phyloP scores from a whole-genome alignment of 2,113 vertebrate species.

The Aldabrachelys gigantea region DNA sequence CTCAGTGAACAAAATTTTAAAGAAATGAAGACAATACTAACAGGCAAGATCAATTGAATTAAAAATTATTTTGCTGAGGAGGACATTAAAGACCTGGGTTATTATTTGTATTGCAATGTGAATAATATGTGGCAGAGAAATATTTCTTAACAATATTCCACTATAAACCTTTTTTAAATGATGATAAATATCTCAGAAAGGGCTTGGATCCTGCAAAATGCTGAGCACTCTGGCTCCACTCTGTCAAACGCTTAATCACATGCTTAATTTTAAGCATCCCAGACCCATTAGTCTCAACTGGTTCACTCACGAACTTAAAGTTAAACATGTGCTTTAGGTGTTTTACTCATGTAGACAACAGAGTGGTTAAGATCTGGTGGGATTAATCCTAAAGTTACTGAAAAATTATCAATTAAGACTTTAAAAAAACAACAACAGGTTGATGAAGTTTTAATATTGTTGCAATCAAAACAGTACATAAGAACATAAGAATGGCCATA shows the following conservation, averaged over 20 bases:
- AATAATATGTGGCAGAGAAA: background rate
- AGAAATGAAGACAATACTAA: background rate
- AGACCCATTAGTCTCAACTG: background rate
- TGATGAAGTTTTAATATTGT: background rate
- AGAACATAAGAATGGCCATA: background rate
- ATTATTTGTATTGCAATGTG: background rate
- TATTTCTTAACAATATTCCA: background rate
- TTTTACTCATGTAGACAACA: background rate
- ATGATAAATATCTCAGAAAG: background rate
- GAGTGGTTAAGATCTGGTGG: background rate
- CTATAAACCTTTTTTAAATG: background rate
- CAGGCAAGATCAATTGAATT: background rate
- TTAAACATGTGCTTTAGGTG: background rate
- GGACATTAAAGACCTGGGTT: background rate
- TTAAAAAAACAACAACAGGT: background rate
- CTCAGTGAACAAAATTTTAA: background rate
- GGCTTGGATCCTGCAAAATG: background rate
- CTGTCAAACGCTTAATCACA: background rate
- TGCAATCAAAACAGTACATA: background rate
- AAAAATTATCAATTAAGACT: background rate
- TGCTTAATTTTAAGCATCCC: background rate
- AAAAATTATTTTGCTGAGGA: background rate
- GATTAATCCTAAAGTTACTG: background rate
- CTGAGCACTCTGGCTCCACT: background rate
- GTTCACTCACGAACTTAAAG: rapidly evolving